Percentiles rank a stretch among this genome's conserved stretches.
Evolutionary conservation across 2,113 vertebrate genomes (phyloP).

Genomic region (Blennius ocellaris): DNA sequence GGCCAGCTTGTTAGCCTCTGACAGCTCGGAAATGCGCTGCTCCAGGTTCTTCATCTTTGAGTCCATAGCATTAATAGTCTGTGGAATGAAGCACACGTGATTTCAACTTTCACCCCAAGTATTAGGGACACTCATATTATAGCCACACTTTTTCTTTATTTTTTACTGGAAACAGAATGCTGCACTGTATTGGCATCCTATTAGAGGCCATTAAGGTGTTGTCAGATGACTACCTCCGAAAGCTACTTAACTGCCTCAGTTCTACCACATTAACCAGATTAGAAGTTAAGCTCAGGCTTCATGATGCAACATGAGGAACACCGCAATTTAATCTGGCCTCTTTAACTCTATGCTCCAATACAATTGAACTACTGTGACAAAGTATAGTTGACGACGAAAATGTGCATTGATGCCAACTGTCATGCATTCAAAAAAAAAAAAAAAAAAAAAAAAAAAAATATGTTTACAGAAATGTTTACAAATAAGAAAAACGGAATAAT

Average conservation of each 20-base stretch:
- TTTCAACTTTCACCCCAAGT: not conserved
- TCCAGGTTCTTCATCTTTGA: constrained; percentile 98
- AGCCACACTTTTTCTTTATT: constrained; percentile 4
- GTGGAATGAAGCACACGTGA: constrained; percentile 41
- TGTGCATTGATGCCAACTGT: not conserved
- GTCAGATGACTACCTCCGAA: constrained; percentile 67
- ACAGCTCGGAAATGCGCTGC: constrained; percentile 95
- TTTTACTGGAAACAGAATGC: constrained; percentile 24
- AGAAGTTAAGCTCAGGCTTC: constrained; percentile 55
- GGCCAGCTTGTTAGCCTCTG: constrained; percentile 97
- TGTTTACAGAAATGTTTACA: too few species aligned
- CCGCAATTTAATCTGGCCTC: constrained; percentile 51
- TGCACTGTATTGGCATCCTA: constrained; percentile 59
- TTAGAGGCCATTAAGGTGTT: constrained; percentile 65
- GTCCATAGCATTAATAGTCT: constrained; percentile 99
- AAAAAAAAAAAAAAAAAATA: too few species aligned
- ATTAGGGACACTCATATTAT: constrained; percentile 1
- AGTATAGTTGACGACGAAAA: constrained; percentile 7
- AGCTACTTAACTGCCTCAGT: constrained; percentile 72
- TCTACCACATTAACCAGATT: constrained; percentile 78
- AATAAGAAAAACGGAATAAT: not conserved
- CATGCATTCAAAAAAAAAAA: constrained; percentile 3
- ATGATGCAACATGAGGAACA: constrained; percentile 51
- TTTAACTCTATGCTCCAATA: constrained; percentile 9
- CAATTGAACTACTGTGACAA: constrained; percentile 15